These are phyloP conservation scores for Prolemur simus DNA, from an alignment of 2,113 vertebrate species.

Conservation along the genomic window DNA sequence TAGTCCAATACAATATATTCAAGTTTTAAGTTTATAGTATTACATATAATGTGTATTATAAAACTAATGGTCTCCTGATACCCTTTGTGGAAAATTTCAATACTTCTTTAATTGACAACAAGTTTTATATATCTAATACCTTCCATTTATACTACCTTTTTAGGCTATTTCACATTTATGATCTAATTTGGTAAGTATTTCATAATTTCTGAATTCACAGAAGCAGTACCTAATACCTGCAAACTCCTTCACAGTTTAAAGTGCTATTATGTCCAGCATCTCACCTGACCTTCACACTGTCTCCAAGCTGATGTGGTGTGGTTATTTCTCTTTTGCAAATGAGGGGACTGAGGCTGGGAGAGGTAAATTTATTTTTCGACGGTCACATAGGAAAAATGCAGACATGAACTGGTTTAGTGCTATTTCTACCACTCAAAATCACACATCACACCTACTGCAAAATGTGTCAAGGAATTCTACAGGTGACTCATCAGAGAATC, in stretches of 20 bases:
- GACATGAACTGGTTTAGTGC: neutral
- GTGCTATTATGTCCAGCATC: neutral
- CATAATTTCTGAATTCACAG: neutral
- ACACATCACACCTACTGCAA: neutral
- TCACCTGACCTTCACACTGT: neutral
- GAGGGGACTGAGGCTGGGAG: neutral
- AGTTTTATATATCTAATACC: slow-evolving; percentile 55
- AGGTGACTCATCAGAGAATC: slow-evolving; percentile 62
- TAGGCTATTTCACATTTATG: neutral
- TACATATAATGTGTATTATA: neutral
- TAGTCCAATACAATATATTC: neutral
- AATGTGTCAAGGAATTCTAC: slow-evolving; percentile 57
- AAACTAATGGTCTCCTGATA: slow-evolving; percentile 48
- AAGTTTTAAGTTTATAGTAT: neutral
- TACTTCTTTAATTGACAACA: slow-evolving; percentile 58
- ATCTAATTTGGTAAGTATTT: slow-evolving; percentile 4
- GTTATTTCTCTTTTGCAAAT: neutral
- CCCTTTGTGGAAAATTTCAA: slow-evolving; percentile 50
- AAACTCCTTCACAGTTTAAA: neutral
- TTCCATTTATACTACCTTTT: slow-evolving; percentile 59
- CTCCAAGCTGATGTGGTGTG: neutral
- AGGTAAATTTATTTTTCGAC: neutral
- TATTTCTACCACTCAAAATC: neutral
- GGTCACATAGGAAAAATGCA: neutral
- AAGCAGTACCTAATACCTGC: neutral